phyloP scores from a whole-genome alignment of 2,113 vertebrate genomes.

The Melanotaenia duboulayi region DNA sequence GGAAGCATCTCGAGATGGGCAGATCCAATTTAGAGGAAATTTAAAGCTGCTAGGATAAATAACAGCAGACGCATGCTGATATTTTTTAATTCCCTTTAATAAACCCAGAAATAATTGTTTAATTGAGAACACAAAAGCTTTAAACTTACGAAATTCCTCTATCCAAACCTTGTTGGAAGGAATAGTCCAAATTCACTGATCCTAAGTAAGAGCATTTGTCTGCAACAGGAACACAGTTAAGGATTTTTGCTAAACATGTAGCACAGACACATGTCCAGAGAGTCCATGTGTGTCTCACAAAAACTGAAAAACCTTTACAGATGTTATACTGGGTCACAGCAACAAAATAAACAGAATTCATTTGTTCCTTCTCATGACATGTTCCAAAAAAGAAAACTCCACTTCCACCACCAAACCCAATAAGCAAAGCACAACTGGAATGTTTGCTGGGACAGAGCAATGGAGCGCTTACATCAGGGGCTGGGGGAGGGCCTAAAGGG shows the following conservation, averaged over 20 bases:
- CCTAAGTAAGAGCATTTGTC: neutral
- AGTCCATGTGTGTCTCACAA: neutral
- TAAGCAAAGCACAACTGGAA: too few species aligned
- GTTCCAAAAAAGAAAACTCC: too few species aligned
- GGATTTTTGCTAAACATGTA: neutral
- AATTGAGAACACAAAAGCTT: too few species aligned
- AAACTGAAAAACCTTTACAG: neutral
- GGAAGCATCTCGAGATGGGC: slow-evolving; percentile 21
- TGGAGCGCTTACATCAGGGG: too few species aligned
- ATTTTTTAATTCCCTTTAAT: neutral
- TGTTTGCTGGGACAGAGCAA: too few species aligned
- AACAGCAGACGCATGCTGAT: slow-evolving; percentile 13
- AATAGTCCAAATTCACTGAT: neutral
- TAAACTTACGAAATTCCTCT: too few species aligned
- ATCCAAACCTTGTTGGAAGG: too few species aligned
- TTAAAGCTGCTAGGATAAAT: slow-evolving; percentile 1
- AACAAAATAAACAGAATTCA: neutral
- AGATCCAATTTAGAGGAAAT: slow-evolving; percentile 24
- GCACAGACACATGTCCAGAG: neutral
- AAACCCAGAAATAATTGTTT: too few species aligned
- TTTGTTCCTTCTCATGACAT: too few species aligned
- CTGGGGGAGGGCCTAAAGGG: too few species aligned
- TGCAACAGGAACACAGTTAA: neutral
- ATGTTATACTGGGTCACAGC: neutral
- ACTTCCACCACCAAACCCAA: too few species aligned